Conservation (phyloP, 2,888 invertebrate species). For the Stenolophus ochropezus region DNA sequence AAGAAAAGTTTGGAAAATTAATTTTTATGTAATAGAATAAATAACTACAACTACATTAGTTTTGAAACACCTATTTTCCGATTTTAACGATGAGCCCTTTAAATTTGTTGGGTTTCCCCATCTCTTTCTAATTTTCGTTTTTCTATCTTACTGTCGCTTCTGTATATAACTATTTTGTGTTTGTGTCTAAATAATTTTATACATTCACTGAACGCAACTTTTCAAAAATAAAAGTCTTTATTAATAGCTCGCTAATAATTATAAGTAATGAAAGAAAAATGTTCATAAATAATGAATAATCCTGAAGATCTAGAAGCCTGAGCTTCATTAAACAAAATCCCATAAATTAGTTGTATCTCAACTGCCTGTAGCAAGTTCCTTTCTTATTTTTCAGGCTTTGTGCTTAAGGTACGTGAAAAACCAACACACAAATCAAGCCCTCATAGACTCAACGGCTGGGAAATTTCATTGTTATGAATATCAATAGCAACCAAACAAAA, state of each 20-base stretch:
- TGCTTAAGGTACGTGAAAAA: constrained; percentile 22
- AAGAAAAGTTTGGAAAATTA: no score
- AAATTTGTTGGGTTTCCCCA: no score
- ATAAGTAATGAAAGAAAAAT: background rate
- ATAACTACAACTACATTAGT: no score
- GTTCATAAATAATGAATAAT: background rate
- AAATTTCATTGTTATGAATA: constrained; percentile 50
- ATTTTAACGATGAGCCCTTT: no score
- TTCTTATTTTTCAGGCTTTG: constrained; percentile 29
- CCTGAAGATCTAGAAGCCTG: background rate
- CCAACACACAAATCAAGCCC: constrained; percentile 28
- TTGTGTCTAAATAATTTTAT: no score
- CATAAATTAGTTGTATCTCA: background rate
- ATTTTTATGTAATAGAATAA: no score
- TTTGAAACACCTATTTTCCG: no score
- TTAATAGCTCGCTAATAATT: background rate
- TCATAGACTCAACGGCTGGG: constrained; percentile 26
- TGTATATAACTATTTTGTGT: no score
- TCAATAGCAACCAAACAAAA: constrained; percentile 42
- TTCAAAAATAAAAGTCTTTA: no score
- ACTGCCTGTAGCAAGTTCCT: background rate
- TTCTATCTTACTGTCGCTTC: no score
- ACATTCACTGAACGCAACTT: no score
- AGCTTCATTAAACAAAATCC: constrained; percentile 12
- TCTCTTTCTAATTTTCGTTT: no score